These are phyloP conservation scores for Brienomyrus brachyistius DNA, from an alignment of 2,113 vertebrate species.

Conservation along the genomic window DNA sequence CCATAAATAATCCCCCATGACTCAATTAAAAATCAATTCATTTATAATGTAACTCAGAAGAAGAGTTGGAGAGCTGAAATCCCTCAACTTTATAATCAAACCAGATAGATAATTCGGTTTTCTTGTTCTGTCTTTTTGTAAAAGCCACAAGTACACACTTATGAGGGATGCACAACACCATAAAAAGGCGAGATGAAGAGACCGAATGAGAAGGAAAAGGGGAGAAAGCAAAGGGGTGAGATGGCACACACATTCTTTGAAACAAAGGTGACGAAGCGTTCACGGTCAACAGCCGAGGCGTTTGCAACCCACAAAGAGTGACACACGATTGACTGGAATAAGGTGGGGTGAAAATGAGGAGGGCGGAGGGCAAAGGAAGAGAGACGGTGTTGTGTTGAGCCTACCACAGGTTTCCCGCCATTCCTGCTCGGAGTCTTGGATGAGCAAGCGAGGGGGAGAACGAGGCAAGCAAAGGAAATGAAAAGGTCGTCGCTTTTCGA, in stretches of 20 bases:
- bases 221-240: constrained; percentile 44
- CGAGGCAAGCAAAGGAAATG: constrained; percentile 60
- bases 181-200: neutral
- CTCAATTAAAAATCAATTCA: neutral
- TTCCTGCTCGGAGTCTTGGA: constrained; percentile 77
- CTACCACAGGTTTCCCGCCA: constrained; percentile 79
- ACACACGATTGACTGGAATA: constrained; percentile 52
- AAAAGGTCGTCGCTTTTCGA: constrained; percentile 47
- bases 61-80: neutral
- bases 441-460: constrained; percentile 65
- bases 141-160: neutral
- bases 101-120: neutral
- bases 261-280: constrained; percentile 46
- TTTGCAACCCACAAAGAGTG: neutral
- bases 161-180: constrained; percentile 2
- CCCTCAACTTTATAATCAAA: neutral
- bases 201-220: constrained; percentile 5
- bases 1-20: neutral
- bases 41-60: neutral
- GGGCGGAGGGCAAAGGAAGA: constrained; percentile 51
- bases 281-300: constrained; percentile 43
- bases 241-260: constrained; percentile 60
- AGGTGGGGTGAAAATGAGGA: constrained; percentile 38
- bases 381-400: constrained; percentile 63
- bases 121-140: neutral